Evolutionary conservation across 2,888 invertebrate genomes (phyloP), one percentile per base, ranked within the genome.

Genomic region (Eristalis pertinax): DNA sequence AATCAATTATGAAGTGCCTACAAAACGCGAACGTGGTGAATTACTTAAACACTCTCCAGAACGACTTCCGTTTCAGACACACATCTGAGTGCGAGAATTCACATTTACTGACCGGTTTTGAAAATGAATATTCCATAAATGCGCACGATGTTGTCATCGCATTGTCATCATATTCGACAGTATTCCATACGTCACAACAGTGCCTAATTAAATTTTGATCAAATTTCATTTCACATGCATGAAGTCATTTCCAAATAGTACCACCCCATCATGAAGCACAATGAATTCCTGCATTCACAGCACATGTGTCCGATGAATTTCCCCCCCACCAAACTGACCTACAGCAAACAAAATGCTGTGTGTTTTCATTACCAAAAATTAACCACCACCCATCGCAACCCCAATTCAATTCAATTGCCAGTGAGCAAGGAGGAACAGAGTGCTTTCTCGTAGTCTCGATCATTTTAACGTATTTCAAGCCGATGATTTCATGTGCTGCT

Each of bases 281-380:
- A 60, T 15, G 4, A 15, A 60, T 26, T 15, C 60, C 5, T 29
- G 26, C 60, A 26, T 60, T 13, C 15, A 4, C 60, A 15, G 60
- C 60, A 60, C 26, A 24, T 26, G 15, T 29, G 26, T 60, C 15
- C 10, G 11, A 11, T 24, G 24, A 22, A 4, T 11, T 5, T 19
- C 43, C 22, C 22, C n/a, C n/a, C n/a, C n/a, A n/a, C n/a, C 24
- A 24, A 73, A 67, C 79, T 80, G 79, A 80, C 79, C 79, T 80
- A 80, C 43, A 67, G 26, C 73, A 73, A 80, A 50, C 50, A 10
- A 22, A 11, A 15, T 41, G 60, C 13, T 13, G 3, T 26, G 13
- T 15, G 19, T 15, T 3, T 29, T 13, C 50, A 4, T 13, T 19
- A 62, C 8, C 29, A 24, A 64, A 70, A 76, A 41, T 32, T 32